Conservation (phyloP, 2,797 vertebrate species). For the Malacoraja senta region DNA sequence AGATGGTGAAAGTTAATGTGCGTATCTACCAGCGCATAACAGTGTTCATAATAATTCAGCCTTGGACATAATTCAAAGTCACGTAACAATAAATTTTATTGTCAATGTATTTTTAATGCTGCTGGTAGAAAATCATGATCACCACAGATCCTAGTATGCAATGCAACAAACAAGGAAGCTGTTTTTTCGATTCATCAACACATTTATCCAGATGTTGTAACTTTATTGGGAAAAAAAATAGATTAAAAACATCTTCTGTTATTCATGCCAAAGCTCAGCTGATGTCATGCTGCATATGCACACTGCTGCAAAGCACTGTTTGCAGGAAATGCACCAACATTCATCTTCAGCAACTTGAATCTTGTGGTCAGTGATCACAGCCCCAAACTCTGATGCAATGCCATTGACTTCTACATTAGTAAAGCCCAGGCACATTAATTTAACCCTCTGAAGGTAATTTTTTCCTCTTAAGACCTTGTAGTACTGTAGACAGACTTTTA, state of each 20-base stretch:
- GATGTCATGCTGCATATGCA: neutral
- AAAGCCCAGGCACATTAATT: neutral
- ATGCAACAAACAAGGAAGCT: neutral
- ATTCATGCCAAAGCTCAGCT: neutral
- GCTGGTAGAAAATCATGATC: neutral
- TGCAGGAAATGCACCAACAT: neutral
- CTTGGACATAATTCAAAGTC: neutral
- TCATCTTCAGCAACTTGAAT: neutral
- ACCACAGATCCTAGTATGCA: neutral
- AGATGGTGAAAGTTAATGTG: neutral
- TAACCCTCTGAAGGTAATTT: neutral
- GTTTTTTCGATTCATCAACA: neutral
- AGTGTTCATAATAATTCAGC: neutral
- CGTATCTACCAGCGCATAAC: neutral
- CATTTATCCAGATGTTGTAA: neutral
- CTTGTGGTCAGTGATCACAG: neutral
- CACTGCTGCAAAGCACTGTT: neutral
- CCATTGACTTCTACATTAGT: neutral
- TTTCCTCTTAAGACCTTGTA: too few species aligned
- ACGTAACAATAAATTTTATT: neutral
- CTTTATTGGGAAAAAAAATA: neutral
- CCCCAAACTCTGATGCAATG: neutral
- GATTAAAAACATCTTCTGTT: too few species aligned
- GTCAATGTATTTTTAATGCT: neutral
- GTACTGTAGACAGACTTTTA: too few species aligned